A percentile compares a stretch with the other conserved stretches of the same genome.
Conservation (phyloP, 2,797 vertebrate species). For the Gadopsis marmoratus region DNA sequence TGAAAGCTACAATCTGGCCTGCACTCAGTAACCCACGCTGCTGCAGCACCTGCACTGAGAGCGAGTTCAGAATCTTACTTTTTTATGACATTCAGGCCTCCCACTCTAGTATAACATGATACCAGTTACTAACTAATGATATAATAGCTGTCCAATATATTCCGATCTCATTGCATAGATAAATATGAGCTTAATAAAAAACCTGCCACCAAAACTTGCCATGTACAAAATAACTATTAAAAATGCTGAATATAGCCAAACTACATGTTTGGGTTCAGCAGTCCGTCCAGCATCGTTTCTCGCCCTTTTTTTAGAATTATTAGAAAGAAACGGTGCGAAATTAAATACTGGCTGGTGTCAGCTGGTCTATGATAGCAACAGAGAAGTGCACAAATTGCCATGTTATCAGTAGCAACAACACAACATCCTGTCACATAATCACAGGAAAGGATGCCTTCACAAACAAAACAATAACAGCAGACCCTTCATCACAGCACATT, state of each 20-base stretch:
- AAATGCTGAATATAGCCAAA: neutral
- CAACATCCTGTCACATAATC: slow-evolving; percentile 57
- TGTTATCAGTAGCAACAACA: slow-evolving; percentile 26
- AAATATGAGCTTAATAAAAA: neutral
- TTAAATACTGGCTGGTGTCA: neutral
- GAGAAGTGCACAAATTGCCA: slow-evolving; percentile 1
- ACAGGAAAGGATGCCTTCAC: slow-evolving; percentile 34
- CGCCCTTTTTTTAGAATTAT: too few relatives aligned
- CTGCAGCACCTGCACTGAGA: slow-evolving; percentile 28
- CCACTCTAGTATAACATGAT: neutral
- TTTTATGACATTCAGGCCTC: neutral
- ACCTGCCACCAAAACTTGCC: neutral
- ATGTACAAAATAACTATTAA: neutral
- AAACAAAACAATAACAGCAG: slow-evolving; percentile 24
- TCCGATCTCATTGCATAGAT: neutral
- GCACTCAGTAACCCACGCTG: neutral
- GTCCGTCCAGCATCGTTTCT: neutral
- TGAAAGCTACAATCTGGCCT: slow-evolving; percentile 8
- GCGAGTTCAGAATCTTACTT: neutral
- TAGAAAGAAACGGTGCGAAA: neutral
- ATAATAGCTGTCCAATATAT: too few relatives aligned
- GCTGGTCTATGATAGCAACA: slow-evolving; percentile 5
- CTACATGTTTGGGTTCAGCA: neutral
- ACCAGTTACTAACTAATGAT: neutral
- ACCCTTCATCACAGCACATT: neutral